phyloP scores from a whole-genome alignment of 2,797 vertebrate species.

The Cygnus olor region DNA sequence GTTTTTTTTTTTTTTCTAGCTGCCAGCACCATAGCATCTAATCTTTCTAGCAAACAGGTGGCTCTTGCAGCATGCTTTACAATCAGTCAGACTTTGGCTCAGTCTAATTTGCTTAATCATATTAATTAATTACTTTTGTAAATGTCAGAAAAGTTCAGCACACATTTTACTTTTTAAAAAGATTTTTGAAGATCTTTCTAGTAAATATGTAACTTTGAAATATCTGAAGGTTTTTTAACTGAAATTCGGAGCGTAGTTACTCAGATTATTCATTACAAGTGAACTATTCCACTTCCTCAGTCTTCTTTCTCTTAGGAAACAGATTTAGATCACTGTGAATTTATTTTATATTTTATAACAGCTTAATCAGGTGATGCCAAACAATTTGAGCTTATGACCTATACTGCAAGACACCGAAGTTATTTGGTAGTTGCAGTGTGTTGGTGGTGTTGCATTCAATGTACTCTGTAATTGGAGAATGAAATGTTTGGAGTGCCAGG shows the following conservation, averaged over 20 bases:
- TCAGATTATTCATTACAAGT: conserved; percentile 1
- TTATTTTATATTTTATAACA: conserved; percentile 10
- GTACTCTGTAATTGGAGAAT: not conserved
- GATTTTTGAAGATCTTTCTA: conserved; percentile 46
- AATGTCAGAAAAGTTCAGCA: conserved; percentile 75
- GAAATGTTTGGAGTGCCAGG: not conserved
- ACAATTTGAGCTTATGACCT: not conserved
- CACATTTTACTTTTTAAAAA: conserved; percentile 69
- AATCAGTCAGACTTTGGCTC: conserved; percentile 74
- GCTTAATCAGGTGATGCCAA: conserved; percentile 2
- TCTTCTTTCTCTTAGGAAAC: not conserved
- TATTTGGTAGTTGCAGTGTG: not conserved
- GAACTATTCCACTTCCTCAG: not conserved
- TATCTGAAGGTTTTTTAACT: conserved; percentile 29
- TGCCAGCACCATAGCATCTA: conserved; percentile 64
- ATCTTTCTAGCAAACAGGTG: conserved; percentile 74
- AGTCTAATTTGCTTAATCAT: conserved; percentile 75
- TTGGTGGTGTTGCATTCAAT: not conserved
- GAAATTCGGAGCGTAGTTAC: not conserved
- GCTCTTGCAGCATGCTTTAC: conserved; percentile 72
- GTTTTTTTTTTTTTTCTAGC: not conserved
- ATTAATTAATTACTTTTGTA: conserved; percentile 77
- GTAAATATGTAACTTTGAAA: conserved; percentile 67
- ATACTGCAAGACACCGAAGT: not conserved
- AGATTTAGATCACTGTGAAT: not conserved